Conservation (phyloP, 2,888 invertebrate genomes). For the Oligia fasciuncula region DNA sequence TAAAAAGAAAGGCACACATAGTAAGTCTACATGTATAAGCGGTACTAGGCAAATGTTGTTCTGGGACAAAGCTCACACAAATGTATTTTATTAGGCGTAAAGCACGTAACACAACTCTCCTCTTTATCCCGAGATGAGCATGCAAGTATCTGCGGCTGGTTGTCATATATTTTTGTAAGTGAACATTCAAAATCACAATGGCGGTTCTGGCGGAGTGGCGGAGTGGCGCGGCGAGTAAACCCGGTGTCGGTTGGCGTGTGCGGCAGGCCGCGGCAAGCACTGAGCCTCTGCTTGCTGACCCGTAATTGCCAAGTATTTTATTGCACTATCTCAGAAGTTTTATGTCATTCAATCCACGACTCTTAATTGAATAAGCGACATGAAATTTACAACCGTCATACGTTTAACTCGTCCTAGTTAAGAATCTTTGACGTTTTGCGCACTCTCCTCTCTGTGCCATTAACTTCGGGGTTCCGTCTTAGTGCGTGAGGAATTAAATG, state of each 20-base stretch:
- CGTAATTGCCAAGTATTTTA: constrained; percentile 88
- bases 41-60: constrained; percentile 4
- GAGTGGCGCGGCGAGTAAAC: constrained; percentile 55
- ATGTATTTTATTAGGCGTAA: constrained; percentile 27
- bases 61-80: constrained; percentile 24
- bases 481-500: constrained; percentile 51
- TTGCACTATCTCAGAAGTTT: constrained; percentile 87
- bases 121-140: constrained; percentile 58
- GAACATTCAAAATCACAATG: constrained; percentile 69
- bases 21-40: background rate
- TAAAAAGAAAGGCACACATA: constrained; percentile 1
- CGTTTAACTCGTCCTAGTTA: constrained; percentile 83
- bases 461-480: constrained; percentile 64
- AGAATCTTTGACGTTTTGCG: constrained; percentile 76
- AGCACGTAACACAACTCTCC: constrained; percentile 56
- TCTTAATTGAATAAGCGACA: constrained; percentile 89
- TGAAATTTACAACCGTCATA: constrained; percentile 87
- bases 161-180: constrained; percentile 67
- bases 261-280: constrained; percentile 68
- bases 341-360: constrained; percentile 88
- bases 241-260: constrained; percentile 64
- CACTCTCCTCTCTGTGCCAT: constrained; percentile 64
- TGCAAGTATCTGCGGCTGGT: constrained; percentile 53
- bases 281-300: constrained; percentile 80
- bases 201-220: constrained; percentile 59